phyloP scores from a whole-genome alignment of 1,140 invertebrate genomes.

The Atta colombica region DNA sequence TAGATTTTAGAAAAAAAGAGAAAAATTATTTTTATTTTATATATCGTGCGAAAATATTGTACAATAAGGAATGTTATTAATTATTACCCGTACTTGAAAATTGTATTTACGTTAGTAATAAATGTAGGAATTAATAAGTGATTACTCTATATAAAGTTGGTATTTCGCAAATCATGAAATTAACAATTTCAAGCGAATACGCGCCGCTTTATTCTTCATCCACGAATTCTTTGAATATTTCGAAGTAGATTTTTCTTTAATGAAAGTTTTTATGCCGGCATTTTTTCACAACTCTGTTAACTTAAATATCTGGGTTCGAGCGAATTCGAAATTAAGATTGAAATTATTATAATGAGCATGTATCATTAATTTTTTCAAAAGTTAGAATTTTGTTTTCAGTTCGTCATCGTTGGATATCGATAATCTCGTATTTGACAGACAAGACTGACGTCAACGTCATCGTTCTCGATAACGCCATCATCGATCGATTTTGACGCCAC shows the following conservation, averaged over 20 bases:
- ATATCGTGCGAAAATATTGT: not conserved
- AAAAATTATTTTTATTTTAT: not conserved
- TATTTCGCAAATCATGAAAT: constrained; percentile 37
- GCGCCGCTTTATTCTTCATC: constrained; percentile 27
- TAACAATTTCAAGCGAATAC: constrained; percentile 5
- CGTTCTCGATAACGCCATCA: constrained; percentile 60
- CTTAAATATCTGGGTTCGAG: not conserved
- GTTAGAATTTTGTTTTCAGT: not conserved
- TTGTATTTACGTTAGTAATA: constrained; percentile 12
- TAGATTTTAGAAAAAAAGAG: not conserved
- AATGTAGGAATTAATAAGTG: constrained; percentile 27
- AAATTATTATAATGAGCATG: not conserved
- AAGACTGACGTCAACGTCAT: constrained; percentile 68
- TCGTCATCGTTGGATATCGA: constrained; percentile 16
- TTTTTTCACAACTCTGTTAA: constrained; percentile 14
- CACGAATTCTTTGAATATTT: constrained; percentile 23
- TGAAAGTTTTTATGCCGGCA: constrained; percentile 30
- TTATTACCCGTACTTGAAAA: not conserved
- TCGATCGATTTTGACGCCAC: constrained; percentile 66
- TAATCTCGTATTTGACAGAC: constrained; percentile 43
- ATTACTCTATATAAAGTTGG: constrained; percentile 24
- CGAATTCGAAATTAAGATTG: constrained; percentile 22
- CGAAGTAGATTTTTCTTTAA: constrained; percentile 17
- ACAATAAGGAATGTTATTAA: not conserved
- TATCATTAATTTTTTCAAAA: not conserved